Evolutionary conservation across 2,888 invertebrate genomes (phyloP).

Genomic region (Apodemia hepburni): DNA sequence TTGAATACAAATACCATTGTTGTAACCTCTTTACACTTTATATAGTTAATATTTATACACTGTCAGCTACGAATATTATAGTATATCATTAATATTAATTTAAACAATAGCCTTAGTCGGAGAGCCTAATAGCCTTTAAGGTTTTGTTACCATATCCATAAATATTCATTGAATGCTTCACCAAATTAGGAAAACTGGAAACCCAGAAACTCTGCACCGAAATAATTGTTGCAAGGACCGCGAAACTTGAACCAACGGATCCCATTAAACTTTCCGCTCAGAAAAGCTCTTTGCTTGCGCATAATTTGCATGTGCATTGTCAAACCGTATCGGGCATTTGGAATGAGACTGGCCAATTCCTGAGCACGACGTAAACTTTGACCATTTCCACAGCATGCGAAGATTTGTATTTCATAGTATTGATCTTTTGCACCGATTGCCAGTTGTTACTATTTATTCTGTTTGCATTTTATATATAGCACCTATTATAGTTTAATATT

Average conservation of each 20-base stretch:
- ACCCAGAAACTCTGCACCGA: constrained; percentile 44
- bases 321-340: constrained; percentile 69
- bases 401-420: constrained; percentile 13
- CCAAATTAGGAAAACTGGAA: constrained; percentile 43
- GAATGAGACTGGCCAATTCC: constrained; percentile 59
- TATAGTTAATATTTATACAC: no score
- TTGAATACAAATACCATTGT: no score
- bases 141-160: constrained; percentile 28
- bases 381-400: constrained; percentile 38
- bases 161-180: constrained; percentile 40
- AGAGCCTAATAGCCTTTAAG: constrained; percentile 29
- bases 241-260: constrained; percentile 51
- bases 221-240: constrained; percentile 60
- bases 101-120: constrained; percentile 25
- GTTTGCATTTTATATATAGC: no score
- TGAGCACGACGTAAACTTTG: constrained; percentile 61
- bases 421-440: not conserved
- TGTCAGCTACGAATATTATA: no score
- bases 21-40: no score
- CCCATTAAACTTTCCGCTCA: constrained; percentile 69
- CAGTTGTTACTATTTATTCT: not conserved
- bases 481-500: no score
- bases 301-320: constrained; percentile 77
- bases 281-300: constrained; percentile 58
- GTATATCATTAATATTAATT: constrained; percentile 12